phyloP scores from a whole-genome alignment of 2,113 vertebrate species.

The Crotalus tigris region DNA sequence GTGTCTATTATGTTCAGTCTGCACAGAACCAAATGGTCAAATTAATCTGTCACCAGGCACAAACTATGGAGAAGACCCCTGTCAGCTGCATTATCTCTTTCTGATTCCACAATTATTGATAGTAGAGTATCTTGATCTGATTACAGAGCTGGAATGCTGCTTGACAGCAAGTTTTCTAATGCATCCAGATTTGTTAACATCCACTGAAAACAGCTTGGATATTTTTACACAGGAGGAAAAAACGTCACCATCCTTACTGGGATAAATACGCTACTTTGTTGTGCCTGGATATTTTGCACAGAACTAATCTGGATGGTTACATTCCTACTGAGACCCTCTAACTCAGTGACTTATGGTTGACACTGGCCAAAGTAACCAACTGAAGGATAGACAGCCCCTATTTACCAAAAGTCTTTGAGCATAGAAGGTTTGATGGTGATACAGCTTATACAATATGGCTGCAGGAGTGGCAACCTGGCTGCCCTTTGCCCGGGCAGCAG shows the following conservation, averaged over 20 bases:
- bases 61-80: background rate
- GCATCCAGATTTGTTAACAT: background rate
- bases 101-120: background rate
- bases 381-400: background rate
- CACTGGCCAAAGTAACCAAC: background rate
- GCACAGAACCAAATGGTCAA: background rate
- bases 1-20: background rate
- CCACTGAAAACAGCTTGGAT: background rate
- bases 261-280: background rate
- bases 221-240: background rate
- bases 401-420: background rate
- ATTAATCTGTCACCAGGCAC: background rate
- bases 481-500: slow-evolving; percentile 86
- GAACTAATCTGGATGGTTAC: background rate
- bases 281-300: background rate
- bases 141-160: background rate
- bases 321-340: background rate
- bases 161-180: background rate
- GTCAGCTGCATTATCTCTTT: background rate
- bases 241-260: background rate
- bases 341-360: background rate
- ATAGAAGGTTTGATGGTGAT: background rate
- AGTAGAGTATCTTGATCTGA: background rate
- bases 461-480: slow-evolving; percentile 90
- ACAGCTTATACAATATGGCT: slow-evolving; percentile 73